Evolutionary conservation across 2,797 vertebrate genomes (phyloP).

Genomic region (Diceros bicornis): DNA sequence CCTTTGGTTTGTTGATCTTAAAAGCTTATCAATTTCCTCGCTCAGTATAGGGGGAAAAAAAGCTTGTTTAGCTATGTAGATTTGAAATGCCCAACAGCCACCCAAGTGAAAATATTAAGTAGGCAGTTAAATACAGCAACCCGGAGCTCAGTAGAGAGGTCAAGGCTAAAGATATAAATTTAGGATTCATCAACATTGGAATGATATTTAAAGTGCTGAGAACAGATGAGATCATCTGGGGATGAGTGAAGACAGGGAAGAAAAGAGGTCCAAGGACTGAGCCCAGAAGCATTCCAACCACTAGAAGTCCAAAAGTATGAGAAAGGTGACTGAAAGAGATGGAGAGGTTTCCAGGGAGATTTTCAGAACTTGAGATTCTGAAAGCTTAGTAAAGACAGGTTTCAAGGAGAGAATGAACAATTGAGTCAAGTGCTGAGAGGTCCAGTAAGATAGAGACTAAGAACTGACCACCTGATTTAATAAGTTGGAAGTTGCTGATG

Average conservation of each 20-base stretch:
- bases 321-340: neutral
- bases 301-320: neutral
- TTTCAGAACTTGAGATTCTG: neutral
- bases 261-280: neutral
- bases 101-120: neutral
- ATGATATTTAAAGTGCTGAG: neutral
- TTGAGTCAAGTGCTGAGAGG: neutral
- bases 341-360: neutral
- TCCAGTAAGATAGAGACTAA: neutral
- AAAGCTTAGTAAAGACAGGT: neutral
- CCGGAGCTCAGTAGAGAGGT: neutral
- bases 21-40: constrained; percentile 52
- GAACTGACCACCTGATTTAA: neutral
- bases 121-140: constrained; percentile 27
- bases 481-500: neutral
- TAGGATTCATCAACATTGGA: neutral
- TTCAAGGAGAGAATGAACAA: neutral
- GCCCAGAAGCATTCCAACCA: neutral
- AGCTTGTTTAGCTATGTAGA: neutral
- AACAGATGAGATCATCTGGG: neutral
- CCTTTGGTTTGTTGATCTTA: constrained; percentile 38
- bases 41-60: neutral
- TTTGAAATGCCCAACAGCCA: constrained; percentile 47
- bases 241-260: neutral
- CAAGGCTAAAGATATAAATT: constrained; percentile 17